phyloP scores from a whole-genome alignment of 2,113 vertebrate species.

The Mystacornis crossleyi region DNA sequence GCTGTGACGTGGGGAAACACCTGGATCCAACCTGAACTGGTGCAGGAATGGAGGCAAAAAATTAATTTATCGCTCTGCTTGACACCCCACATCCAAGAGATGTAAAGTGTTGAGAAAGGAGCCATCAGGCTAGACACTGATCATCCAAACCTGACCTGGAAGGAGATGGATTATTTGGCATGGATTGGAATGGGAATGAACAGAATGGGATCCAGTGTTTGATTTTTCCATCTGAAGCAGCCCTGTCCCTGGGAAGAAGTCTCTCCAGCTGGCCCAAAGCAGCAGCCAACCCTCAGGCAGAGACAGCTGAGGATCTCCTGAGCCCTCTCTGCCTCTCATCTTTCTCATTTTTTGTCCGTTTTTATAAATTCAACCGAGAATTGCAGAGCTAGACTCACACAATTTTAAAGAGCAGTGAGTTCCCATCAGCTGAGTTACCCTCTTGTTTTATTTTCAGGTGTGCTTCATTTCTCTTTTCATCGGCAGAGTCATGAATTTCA shows the following conservation, averaged over 20 bases:
- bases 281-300: not conserved
- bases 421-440: not conserved
- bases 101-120: not conserved
- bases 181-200: not conserved
- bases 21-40: not conserved
- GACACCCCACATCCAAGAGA: not conserved
- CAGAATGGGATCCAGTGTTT: not conserved
- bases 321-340: not conserved
- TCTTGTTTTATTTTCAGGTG: slow-evolving; percentile 27
- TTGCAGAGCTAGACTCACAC: not conserved
- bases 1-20: not conserved
- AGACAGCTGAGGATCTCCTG: not conserved
- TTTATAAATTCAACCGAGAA: not conserved
- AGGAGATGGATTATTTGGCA: not conserved
- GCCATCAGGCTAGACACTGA: not conserved
- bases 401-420: not conserved
- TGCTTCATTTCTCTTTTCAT: not conserved
- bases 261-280: not conserved
- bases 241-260: not conserved
- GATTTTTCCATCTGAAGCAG: not conserved
- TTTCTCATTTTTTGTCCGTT: not conserved
- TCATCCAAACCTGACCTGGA: not conserved
- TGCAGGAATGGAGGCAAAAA: not conserved
- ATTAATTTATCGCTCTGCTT: not conserved
- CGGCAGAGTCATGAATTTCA: too few relatives aligned